Evolutionary conservation across 1,140 invertebrate genomes (phyloP), one percentile per base, ranked within the genome.

Genomic region (Macrobrachium rosenbergii): DNA sequence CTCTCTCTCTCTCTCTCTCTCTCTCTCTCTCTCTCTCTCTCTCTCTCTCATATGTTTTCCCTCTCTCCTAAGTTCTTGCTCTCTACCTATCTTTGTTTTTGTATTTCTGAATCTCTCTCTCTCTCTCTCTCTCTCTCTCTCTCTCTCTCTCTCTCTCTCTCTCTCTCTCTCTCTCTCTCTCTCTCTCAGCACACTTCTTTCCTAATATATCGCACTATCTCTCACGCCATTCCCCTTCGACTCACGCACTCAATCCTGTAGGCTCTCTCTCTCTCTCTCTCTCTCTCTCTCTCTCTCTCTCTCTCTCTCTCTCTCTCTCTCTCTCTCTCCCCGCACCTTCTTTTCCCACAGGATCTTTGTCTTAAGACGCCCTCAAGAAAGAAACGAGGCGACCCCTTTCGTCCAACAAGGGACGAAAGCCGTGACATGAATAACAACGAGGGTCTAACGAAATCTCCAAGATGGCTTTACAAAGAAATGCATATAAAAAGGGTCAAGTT

Each of bases 91-190:
- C 67, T 69, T 19, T 19, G 6, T 69, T 28, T 69, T 19, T n/a
- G 12, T n/a, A 14, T n/a, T 63, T n/a, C n/a, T n/a, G n/a, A n/a
- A n/a, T 37, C 28, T 75, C 2, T 75, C 72, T 28, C 23, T 75
- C 72, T 75, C 23, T 23, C n/a, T 21, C 23, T 75, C 21, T 75
- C 23, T 75, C 28, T 75, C 73, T 75, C 73, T 75, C 23, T 75
- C 28, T 75, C 28, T 16, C 28, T 43, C 23, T 37, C 23, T 75
- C 75, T 77, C 75, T 77, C 75, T 77, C 75, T n/a, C n/a, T n/a
- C n/a, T n/a, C n/a, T n/a, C n/a, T 77, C 75, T 77, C 75, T 77
- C 75, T 77, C 75, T 77, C 75, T 77, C 58, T 60, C 37, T n/a
- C 19, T 37, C 37, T 21, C 16, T 59, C n/a, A 58, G 45, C 19